A percentile compares a stretch with the other conserved stretches of the same genome.
Evolutionary conservation across 1,140 invertebrate genomes (phyloP).

Genomic region (Aradophagus sp.): DNA sequence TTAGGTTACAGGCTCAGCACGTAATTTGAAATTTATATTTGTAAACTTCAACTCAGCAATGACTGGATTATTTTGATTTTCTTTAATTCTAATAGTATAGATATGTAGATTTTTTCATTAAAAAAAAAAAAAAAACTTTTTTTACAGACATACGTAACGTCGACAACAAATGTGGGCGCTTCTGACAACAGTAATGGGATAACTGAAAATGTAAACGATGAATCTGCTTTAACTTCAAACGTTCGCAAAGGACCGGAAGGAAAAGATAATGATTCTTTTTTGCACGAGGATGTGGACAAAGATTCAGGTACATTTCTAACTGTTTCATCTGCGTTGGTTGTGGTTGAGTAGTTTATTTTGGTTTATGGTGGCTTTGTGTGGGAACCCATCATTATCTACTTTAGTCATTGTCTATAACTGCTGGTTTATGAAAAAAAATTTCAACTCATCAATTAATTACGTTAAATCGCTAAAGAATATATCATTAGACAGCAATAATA

Average conservation of each 20-base stretch:
- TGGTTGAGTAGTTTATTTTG: constrained; percentile 69
- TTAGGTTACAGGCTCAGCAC: constrained; percentile 79
- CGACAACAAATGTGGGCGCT: constrained; percentile 55
- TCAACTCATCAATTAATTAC: too few species aligned
- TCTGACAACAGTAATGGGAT: constrained; percentile 61
- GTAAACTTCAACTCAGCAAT: too few species aligned
- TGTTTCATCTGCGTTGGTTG: constrained; percentile 68
- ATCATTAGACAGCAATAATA: too few species aligned
- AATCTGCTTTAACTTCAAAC: constrained; percentile 73
- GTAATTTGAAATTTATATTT: too few species aligned
- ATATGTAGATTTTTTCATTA: constrained; percentile 16
- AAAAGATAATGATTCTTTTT: constrained; percentile 83
- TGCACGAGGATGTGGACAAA: constrained; percentile 78
- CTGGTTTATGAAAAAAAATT: constrained; percentile 30
- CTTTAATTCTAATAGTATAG: too few species aligned
- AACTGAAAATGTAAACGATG: constrained; percentile 64
- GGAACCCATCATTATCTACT: constrained; percentile 39
- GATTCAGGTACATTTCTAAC: constrained; percentile 73
- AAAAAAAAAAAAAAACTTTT: too few species aligned
- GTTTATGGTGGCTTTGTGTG: constrained; percentile 64
- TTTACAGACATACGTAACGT: constrained; percentile 65
- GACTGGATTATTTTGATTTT: too few species aligned
- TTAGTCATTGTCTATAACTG: constrained; percentile 41
- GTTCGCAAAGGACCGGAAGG: constrained; percentile 83
- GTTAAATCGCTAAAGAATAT: too few species aligned